phyloP scores from a whole-genome alignment of 2,113 vertebrate species.

The Neopipo cinnamomea region DNA sequence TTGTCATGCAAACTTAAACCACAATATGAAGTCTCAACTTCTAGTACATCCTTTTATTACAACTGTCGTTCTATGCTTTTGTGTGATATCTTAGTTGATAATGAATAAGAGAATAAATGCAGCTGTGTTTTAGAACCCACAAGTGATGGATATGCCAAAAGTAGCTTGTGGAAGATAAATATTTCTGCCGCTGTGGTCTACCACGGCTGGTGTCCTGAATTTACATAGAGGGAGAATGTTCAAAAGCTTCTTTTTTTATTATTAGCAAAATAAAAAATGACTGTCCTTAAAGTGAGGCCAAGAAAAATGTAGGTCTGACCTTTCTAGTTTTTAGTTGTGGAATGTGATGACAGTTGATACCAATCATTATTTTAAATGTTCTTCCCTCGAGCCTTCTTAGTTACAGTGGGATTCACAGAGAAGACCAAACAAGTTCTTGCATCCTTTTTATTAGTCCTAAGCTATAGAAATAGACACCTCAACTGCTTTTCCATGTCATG shows the following conservation, averaged over 20 bases:
- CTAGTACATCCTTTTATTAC: conserved; percentile 54
- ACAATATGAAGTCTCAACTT: conserved; percentile 28
- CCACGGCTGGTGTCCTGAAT: conserved; percentile 67
- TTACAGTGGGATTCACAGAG: conserved; percentile 49
- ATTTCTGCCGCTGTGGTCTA: conserved; percentile 70
- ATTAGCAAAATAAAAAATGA: conserved; percentile 73
- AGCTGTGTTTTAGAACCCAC: conserved; percentile 56
- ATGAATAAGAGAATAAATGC: conserved; percentile 52
- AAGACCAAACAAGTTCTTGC: conserved; percentile 13
- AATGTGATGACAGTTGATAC: conserved; percentile 72
- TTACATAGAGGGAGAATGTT: conserved; percentile 64
- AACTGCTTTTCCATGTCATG: background rate
- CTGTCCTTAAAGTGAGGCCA: conserved; percentile 68
- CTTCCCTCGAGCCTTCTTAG: conserved; percentile 61
- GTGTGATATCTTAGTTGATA: conserved; percentile 63
- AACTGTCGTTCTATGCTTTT: conserved; percentile 28
- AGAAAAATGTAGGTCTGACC: conserved; percentile 67
- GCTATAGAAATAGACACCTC: conserved; percentile 10
- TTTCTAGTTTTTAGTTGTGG: conserved; percentile 66
- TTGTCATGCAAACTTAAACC: conserved; percentile 47
- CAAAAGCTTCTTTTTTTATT: conserved; percentile 57
- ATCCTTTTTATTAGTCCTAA: conserved; percentile 11
- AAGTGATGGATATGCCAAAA: conserved; percentile 51
- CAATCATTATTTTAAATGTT: conserved; percentile 66
- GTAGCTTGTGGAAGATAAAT: conserved; percentile 71